Base-by-base conservation (phyloP, 2,113 vertebrate genomes). In the Oxyura jamaicensis region DNA sequence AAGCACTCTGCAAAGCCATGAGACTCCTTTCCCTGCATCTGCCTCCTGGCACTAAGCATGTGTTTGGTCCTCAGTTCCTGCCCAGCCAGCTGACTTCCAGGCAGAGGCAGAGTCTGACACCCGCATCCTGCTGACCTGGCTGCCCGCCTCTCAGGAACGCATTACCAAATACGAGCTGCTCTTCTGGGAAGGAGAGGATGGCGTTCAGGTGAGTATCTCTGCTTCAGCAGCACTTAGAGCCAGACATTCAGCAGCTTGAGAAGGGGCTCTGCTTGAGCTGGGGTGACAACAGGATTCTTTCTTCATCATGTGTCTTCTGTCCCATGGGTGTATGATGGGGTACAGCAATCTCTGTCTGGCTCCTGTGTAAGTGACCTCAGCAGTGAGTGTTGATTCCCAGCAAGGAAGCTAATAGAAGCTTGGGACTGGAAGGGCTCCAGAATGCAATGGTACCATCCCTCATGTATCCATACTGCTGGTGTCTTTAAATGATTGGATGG, bases 31-130 rank as follows among this genome's bases (percentile, higher is more conserved):
- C 1, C 3, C 10, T 58, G n/a, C 25, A 4, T 33, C 35, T 63
- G 29, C 68, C 36, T 39, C 50, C 26, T 35, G 25, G 25, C 84
- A 53, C 73, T 94, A 93, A 94, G 75, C 11, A 0, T 79, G 50
- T 91, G 71, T 91, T 94, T 95, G 86, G n/a, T 96, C 62, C 63
- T 35, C 93, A 99, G 99, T 99, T 95, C 99, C 99, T 4, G 98
- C 98, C 62, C 99, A 99, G 97, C 99, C 99, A 1, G 98, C 98
- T 8, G 98, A 98, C 74, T 99, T 99, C 73, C 99, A 99, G 92
- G 99, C 99, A 1, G 99, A 99, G 95, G 99, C 98, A 0, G 99
- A 99, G 94, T 98, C 99, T 3, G 99, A 99, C 93, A 99, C 99
- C 9, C 98, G 98, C 67, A 98, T 99, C 95, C 98, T 99, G 97